Base-by-base conservation (phyloP, 2,888 invertebrate genomes). In the Hymenopus coronatus region DNA sequence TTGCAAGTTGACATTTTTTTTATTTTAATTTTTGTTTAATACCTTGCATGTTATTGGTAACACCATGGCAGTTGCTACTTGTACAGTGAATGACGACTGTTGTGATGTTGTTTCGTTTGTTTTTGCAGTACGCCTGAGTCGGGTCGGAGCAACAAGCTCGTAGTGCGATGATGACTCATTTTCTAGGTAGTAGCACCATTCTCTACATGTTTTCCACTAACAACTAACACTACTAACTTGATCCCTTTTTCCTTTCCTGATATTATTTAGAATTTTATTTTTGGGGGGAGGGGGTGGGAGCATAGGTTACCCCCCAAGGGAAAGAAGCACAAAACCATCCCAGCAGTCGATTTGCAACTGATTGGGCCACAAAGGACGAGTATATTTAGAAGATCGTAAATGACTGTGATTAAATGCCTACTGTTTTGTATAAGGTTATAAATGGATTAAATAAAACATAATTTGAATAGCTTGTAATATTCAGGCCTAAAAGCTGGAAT, bases 101-200 rank as follows among this genome's bases (percentile, higher is more conserved):
- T 30, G 89, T 89, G 89, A 85, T 89, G 88, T 27, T 89, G 88
- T 89, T 91, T 70, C 91, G 91, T 92, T 91, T 92, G 92, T 96
- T 96, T 40, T 95, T 96, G 93, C 97, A 97, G 97, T 97, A 97
- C 97, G 97, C 95, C 97, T 97, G 95, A 96, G 97, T 95, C 97
- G 97, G 94, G 96, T 97, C 95, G 97, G 96, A 95, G 96, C 97
- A 95, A 95, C 95, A 95, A 96, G 95, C 95, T 96, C 96, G 94
- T 96, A 96, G 96, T 95, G 93, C 94, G 94, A 94, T 94, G 90
- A 90, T 89, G 89, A 81, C 89, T 90, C 88, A 81, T 84, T 86
- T 90, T 86, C 89, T 90, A 90, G 90, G 90, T 90, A 90, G 94
- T 92, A 91, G 89, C 83, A 86, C 82, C 86, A 86, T 46, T 85